Evolutionary conservation across 2,888 invertebrate genomes (phyloP).

Genomic region (Xylophagus ater): DNA sequence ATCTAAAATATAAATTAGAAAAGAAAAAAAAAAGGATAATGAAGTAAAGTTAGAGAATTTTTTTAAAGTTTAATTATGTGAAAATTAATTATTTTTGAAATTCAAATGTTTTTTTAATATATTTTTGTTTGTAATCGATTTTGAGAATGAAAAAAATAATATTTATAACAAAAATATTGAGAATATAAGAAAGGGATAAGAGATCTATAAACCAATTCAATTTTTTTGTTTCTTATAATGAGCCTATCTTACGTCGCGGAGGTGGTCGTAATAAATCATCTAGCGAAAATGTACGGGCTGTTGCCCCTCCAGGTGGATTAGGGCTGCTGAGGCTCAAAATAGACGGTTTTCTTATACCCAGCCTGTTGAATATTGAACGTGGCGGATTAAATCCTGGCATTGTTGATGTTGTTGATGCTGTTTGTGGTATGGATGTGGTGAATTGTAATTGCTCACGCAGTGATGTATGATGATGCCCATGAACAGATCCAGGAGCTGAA

Average conservation of each 20-base stretch:
- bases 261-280: slow-evolving; percentile 78
- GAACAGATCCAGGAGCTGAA: slow-evolving; percentile 29
- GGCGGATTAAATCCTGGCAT: too few relatives aligned
- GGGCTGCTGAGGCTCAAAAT: slow-evolving; percentile 68
- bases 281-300: slow-evolving; percentile 75
- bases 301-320: slow-evolving; percentile 45
- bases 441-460: slow-evolving; percentile 48
- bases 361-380: slow-evolving; percentile 66
- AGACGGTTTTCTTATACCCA: slow-evolving; percentile 81
- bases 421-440: slow-evolving; percentile 40
- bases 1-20: slow-evolving; percentile 5
- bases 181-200: not conserved
- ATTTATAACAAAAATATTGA: slow-evolving; percentile 3
- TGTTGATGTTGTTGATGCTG: slow-evolving; percentile 41
- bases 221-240: slow-evolving; percentile 12
- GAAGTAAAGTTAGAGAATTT: slow-evolving; percentile 9
- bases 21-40: slow-evolving; percentile 7
- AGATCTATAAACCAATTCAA: not conserved
- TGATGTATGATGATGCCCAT: slow-evolving; percentile 43
- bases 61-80: too few relatives aligned
- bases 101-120: too few relatives aligned
- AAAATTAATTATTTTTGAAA: too few relatives aligned
- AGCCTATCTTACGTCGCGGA: slow-evolving; percentile 62
- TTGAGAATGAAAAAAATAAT: not conserved
- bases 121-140: not conserved